Evolutionary conservation across 1,140 invertebrate genomes (phyloP), one percentile per base, ranked within the genome.

Genomic region (Drosophila athabasca): DNA sequence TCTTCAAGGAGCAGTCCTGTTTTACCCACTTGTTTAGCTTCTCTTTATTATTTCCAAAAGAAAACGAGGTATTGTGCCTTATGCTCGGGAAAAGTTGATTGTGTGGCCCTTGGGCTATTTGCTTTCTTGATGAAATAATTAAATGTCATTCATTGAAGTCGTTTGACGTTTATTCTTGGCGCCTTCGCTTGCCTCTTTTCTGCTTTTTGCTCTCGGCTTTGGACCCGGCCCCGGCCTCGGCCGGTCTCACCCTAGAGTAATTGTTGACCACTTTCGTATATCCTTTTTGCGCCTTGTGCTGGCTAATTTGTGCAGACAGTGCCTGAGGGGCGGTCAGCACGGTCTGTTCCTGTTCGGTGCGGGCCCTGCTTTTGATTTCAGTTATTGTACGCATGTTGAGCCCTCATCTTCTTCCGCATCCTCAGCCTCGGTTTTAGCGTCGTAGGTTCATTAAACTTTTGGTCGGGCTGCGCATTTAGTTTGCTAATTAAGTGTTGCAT

Each of bases 111-210:
- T 71, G 62, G 83, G 84, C 68, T 89, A 83, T 83, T 88, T 88
- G 83, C 84, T 89, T 88, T 79, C 83, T 79, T 88, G 83, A 89
- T 88, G 84, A 88, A 88, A 88, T 88, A 88, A 88, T 88, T 88
- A 88, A 88, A 88, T 88, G 83, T 89, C 83, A 88, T 88, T 88
- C 83, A 88, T 87, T 88, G 79, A 79, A 76, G 83, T 72, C 67
- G 67, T 76, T 84, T 78, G 74, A 62, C 72, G 61, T 53, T 65
- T 64, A 45, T 70, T 59, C 60, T 45, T 22, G 24, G 48, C 65
- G 54, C 49, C 51, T 24, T 39, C 22, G 51, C 31, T n/a, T 52
- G 58, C 64, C 46, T 51, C n/a, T 29, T 45, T 51, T 17, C 24
- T 31, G 39, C 26, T 55, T 55, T 17, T 22, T 26, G 60, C 8